A percentile compares a stretch with the other conserved stretches of the same genome.
Evolutionary conservation across 1,140 invertebrate genomes (phyloP).

Genomic region (Gryllus bimaculatus): DNA sequence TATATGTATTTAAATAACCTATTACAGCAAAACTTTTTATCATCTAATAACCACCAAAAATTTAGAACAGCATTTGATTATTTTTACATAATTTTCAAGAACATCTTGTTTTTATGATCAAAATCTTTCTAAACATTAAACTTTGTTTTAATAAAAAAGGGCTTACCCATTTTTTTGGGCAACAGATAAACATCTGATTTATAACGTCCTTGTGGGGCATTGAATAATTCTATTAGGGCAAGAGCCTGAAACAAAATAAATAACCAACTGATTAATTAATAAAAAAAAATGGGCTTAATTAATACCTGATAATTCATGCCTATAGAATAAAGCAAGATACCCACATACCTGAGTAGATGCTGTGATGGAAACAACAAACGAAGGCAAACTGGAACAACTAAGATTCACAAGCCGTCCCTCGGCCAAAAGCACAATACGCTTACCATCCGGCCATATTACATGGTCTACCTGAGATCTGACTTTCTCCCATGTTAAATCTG

Average conservation of each 20-base stretch:
- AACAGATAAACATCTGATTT: constrained; percentile 95
- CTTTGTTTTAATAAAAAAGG: no score
- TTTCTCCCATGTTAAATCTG: constrained; percentile 94
- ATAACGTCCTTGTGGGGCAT: constrained; percentile 86
- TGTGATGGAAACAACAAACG: constrained; percentile 93
- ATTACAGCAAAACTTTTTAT: background rate
- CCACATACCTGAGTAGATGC: constrained; percentile 72
- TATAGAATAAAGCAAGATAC: background rate
- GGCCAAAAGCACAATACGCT: constrained; percentile 82
- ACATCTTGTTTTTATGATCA: no score
- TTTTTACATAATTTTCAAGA: background rate
- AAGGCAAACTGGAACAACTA: constrained; percentile 93
- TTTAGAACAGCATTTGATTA: background rate
- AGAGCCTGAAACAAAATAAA: constrained; percentile 50
- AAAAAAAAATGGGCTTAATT: background rate
- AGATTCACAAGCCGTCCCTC: constrained; percentile 93
- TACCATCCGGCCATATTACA: constrained; percentile 91
- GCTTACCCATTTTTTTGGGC: constrained; percentile 94
- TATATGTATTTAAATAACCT: background rate
- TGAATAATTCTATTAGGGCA: constrained; percentile 92
- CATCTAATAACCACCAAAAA: background rate
- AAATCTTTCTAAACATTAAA: no score
- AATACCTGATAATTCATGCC: background rate
- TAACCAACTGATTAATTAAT: constrained; percentile 11
- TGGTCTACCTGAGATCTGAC: constrained; percentile 95